Evolutionary conservation across 64 coral and sea anemone genomes (phyloP), one percentile per base, ranked within the genome.

Genomic region (Hydrozoanthus tunicans): DNA sequence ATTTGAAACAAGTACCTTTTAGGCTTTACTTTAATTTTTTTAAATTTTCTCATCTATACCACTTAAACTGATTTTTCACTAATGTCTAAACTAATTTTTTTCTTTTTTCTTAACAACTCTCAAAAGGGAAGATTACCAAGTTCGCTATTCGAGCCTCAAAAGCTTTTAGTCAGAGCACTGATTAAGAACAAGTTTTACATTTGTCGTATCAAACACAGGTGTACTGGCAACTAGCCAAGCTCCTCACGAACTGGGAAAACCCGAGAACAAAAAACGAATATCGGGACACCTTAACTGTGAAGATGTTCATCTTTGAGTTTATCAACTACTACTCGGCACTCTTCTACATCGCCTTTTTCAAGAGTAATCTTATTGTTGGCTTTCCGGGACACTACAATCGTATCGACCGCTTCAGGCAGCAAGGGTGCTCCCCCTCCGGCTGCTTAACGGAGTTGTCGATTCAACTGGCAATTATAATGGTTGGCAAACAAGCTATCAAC

Each of bases 341-440:
- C 82, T 98, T 98, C 73, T 98, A 98, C 73, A 98, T 98, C 15
- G 96, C 96, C 57, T 98, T 98, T 70, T 98, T 98, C 65, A 98
- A 98, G 24, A 85, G 84, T 67, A 92, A 62, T 59, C 74, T 89
- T 9, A 90, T 98, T 52, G 80, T 98, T 7, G 96, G 96, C 1
- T 88, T 81, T 55, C 96, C 96, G 13, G 92, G 94, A 3, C 79
- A 85, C 15, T 95, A 98, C 61, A 93, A 93, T 68, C 88, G 96
- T 9, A 90, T 98, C 9, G 57, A 15, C 14, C 79, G 64, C 0
- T 90, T 80, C 32, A 66, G 96, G 5, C 78, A 95, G 78, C 91
- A 98, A 56, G 96, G 94, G 3, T 98, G 96, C 68, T 92, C 95
- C 43, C 94, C 96, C 4, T 95, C 96, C 11, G 96, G 96, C 1